These are phyloP conservation scores for Oppia nitens DNA, from an alignment of 1,140 invertebrate species.

Conservation along the genomic window DNA sequence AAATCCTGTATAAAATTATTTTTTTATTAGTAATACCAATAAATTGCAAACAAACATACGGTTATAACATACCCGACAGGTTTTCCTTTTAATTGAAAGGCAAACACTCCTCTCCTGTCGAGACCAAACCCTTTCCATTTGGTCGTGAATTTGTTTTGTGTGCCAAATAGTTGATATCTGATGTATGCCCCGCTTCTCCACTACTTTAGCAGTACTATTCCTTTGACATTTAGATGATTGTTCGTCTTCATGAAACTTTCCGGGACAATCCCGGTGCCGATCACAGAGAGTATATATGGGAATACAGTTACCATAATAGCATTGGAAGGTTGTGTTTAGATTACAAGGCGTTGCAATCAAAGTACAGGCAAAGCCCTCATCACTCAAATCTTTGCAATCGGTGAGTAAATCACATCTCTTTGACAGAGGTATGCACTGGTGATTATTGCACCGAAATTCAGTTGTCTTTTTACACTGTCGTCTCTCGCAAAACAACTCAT, in stretches of 20 bases:
- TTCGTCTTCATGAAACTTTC: constrained; percentile 26
- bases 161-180: background rate
- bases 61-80: constrained; percentile 4
- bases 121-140: background rate
- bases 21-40: background rate
- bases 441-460: constrained; percentile 22
- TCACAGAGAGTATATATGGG: constrained; percentile 23
- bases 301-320: constrained; percentile 25
- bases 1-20: constrained; percentile 16
- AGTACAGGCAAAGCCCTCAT: constrained; percentile 13
- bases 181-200: background rate
- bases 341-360: constrained; percentile 20
- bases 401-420: constrained; percentile 20
- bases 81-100: background rate
- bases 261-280: constrained; percentile 23
- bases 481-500: constrained; percentile 27
- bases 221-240: constrained; percentile 19
- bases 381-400: constrained; percentile 19
- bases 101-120: background rate
- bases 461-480: constrained; percentile 11
- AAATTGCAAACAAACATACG: background rate
- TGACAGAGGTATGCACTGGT: constrained; percentile 21
- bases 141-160: background rate
- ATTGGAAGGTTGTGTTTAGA: constrained; percentile 23
- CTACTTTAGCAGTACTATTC: background rate